Base-by-base conservation (phyloP, 64 coral and sea anemone genomes). In the Actinia equina region DNA sequence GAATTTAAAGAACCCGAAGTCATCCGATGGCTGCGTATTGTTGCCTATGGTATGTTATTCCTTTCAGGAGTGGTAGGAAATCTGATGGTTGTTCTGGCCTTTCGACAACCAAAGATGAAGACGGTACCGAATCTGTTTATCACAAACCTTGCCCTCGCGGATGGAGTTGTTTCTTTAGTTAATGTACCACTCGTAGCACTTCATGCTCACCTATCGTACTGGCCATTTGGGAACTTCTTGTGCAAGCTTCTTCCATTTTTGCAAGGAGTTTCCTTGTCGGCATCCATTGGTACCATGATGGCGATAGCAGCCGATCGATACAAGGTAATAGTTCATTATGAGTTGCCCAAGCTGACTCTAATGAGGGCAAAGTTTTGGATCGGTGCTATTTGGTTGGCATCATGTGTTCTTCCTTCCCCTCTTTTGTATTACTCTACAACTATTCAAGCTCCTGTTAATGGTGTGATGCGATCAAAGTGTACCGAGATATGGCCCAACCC, bases 41-140 rank as follows among this genome's bases (percentile, higher is more conserved):
- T 89, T 18, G 88, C 23, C 2, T 90, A 90, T 61, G 44, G 79
- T 6, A 10, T 84, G 4, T 44, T 89, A 26, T 89, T 89, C 59
- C 37, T 84, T 52, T 56, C 70, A 74, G 82, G 88, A 30, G 82
- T 85, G 20, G 4, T 82, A 5, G 82, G 88, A 43, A 90, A 90
- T 67, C 80, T 89, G 3, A 53, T 89, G 55, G 80, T 84, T n/a
- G 79, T 90, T 3, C 51, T 90, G 27, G 55, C 88, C 11, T 84
- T 85, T 44, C 61, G 82, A 76, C 65, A 83, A 45, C 80, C 88
- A 9, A 65, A 77, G 44, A 90, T 90, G 81, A 71, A 84, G 83
- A 85, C 80, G 6, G 81, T 90, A 1, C 63, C 88, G 15, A 90
- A 90, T 83, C 23, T 90, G 3, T 84, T 90, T 15, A 90, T 90